Evolutionary conservation across 2,888 invertebrate genomes (phyloP), one percentile per base, ranked within the genome.

Genomic region (Luffia ferchaultella): DNA sequence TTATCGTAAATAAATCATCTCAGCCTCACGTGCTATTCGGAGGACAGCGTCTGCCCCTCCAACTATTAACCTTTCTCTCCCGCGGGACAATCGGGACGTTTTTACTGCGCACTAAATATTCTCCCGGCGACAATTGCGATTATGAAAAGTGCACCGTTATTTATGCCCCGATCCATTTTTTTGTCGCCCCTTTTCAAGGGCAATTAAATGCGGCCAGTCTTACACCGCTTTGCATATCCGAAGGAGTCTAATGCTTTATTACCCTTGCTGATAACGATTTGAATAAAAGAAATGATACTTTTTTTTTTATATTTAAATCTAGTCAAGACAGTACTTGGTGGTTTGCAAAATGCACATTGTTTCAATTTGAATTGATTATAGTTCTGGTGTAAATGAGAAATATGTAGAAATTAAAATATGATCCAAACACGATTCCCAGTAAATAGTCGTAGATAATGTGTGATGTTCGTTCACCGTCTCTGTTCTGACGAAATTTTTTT

Each of bases 111-210:
- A 77, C 83, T 83, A 83, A 83, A 83, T 82, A 83, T 82, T 78
- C 83, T 82, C 80, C 74, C 70, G 75, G 82, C 80, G 82, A 83
- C 82, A 83, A 82, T 82, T 80, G 80, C 82, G 80, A 82, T 82
- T 83, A 83, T 83, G 83, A 83, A 83, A 82, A 83, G 83, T 83
- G 83, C 82, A 83, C 75, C 69, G 76, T 82, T 83, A 83, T 83
- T 83, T 83, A 83, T 82, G 70, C 64, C 76, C 70, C 62, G 62
- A 58, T 30, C 65, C 70, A 16, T 70, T 71, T 77, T 77, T 76
- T 83, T 82, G 79, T 74, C 77, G 76, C 77, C 50, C 82, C 82
- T 80, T 80, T 82, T 82, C 82, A 83, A 83, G 83, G 83, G 79
- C 82, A 83, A 83, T 83, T 83, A 83, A 83, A 83, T 82, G 72